A percentile compares a stretch with the other conserved stretches of the same genome.
phyloP scores from a whole-genome alignment of 2,797 vertebrate genomes.

The Periophthalmus magnuspinnatus region DNA sequence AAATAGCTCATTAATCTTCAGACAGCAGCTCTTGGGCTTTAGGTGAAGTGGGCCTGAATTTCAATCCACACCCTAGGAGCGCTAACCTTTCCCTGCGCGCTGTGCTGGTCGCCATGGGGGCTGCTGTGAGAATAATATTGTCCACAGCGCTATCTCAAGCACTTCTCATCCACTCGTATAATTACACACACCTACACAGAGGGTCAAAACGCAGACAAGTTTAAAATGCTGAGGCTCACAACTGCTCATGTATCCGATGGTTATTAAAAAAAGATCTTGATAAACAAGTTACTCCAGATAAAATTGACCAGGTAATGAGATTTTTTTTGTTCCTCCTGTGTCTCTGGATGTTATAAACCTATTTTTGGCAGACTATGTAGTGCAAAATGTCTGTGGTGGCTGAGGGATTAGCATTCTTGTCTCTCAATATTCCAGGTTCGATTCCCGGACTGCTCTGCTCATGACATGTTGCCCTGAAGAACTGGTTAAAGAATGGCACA shows the following conservation, averaged over 20 bases:
- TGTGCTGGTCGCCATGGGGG: conserved; percentile 42
- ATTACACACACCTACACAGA: conserved; percentile 68
- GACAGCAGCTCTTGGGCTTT: conserved; percentile 71
- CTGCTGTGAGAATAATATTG: conserved; percentile 67
- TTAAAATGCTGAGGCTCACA: conserved; percentile 41
- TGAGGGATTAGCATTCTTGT: too few species aligned
- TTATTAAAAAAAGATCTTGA: conserved; percentile 46
- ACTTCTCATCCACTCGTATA: conserved; percentile 63
- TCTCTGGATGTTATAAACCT: background rate
- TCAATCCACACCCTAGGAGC: conserved; percentile 74
- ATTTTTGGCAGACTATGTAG: too few species aligned
- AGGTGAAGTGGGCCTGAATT: conserved; percentile 84
- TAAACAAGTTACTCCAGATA: conserved; percentile 53
- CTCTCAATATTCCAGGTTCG: too few species aligned
- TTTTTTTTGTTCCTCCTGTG: background rate
- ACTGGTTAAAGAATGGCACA: too few species aligned
- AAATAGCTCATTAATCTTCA: conserved; percentile 91
- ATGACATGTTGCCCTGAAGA: too few species aligned
- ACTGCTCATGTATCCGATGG: conserved; percentile 47
- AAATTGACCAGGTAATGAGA: conserved; percentile 48
- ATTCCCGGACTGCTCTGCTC: too few species aligned
- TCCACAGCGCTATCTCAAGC: conserved; percentile 56
- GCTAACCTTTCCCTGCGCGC: conserved; percentile 70
- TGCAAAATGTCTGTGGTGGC: too few species aligned
- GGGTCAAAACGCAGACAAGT: conserved; percentile 42